Evolutionary conservation across 2,888 invertebrate species (phyloP).

Genomic region (Aquatica leii): DNA sequence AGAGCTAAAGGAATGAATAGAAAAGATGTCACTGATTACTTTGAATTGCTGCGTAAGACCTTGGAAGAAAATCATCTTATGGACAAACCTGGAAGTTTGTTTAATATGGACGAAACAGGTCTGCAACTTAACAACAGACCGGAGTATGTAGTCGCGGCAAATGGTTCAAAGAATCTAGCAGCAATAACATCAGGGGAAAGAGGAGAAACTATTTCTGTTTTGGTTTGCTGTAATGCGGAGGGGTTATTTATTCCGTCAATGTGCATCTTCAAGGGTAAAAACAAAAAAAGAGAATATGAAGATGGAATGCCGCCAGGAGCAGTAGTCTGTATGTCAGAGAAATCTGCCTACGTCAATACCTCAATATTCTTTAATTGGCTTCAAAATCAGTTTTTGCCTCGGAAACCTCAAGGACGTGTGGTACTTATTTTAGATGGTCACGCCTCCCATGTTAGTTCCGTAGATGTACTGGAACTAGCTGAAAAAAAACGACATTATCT

Average conservation of each 20-base stretch:
- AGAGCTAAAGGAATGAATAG: too few relatives aligned
- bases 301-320: background rate
- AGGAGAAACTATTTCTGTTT: background rate
- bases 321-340: background rate
- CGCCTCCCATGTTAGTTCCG: background rate
- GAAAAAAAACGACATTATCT: background rate
- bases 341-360: background rate
- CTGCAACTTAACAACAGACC: too few relatives aligned
- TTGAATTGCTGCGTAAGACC: too few relatives aligned
- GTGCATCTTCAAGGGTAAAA: background rate
- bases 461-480: background rate
- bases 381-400: background rate
- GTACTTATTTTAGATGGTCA: background rate
- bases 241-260: background rate
- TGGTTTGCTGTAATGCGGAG: background rate
- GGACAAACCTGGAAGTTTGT: too few relatives aligned
- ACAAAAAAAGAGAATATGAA: constrained; percentile 1
- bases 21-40: too few relatives aligned
- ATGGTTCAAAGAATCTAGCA: background rate
- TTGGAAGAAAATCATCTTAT: too few relatives aligned
- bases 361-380: too few relatives aligned
- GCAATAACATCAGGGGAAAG: background rate
- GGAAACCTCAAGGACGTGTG: background rate
- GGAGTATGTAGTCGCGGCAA: background rate
- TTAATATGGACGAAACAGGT: too few relatives aligned